A percentile compares a stretch with the other conserved stretches of the same genome.
These are phyloP conservation scores for Myotis lucifugus DNA, from an alignment of 2,113 vertebrate genomes.

Conservation along the genomic window DNA sequence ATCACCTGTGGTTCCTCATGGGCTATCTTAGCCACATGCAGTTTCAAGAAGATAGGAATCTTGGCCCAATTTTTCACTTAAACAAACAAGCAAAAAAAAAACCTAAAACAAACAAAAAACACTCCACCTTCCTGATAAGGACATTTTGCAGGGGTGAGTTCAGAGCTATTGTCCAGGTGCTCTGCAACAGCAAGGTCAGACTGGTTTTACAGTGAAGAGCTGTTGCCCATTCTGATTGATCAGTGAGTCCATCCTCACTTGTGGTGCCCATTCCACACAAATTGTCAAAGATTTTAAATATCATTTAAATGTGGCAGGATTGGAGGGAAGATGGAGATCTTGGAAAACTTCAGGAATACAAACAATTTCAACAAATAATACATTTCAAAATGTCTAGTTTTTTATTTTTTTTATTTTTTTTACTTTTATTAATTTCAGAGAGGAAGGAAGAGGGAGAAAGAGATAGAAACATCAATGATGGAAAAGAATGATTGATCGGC, in stretches of 20 bases:
- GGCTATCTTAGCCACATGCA: no score
- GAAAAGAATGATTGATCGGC: no score
- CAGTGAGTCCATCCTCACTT: background rate
- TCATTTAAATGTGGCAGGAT: background rate
- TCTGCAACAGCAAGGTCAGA: background rate
- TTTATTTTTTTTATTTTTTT: no score
- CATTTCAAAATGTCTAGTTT: background rate
- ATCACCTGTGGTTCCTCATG: background rate
- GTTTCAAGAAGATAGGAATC: background rate
- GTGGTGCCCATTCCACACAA: background rate
- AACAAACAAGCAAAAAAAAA: background rate
- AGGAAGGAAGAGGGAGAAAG: no score
- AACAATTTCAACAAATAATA: background rate
- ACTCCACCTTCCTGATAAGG: background rate
- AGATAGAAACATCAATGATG: no score
- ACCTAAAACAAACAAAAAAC: background rate
- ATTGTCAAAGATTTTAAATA: background rate
- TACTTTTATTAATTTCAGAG: no score
- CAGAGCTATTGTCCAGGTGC: background rate
- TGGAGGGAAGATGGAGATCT: background rate
- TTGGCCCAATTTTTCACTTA: background rate
- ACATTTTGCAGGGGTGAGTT: background rate
- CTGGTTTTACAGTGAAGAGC: background rate
- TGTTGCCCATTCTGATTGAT: background rate
- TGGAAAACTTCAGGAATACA: background rate